Evolutionary conservation across 2,797 vertebrate genomes (phyloP).

Genomic region (Rhinoraja longicauda): DNA sequence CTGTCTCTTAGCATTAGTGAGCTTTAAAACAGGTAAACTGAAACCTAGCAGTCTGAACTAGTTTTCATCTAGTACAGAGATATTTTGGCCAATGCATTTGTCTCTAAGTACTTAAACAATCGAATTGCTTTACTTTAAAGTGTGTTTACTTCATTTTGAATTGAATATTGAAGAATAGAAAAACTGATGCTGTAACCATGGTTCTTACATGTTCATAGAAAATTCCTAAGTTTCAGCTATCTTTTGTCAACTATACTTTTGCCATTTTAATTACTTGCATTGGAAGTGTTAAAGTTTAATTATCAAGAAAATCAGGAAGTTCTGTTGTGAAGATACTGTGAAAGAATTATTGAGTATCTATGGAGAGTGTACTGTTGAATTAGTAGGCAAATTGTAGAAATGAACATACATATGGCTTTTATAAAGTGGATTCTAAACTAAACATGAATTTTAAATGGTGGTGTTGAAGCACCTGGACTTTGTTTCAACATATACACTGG

Average conservation of each 20-base stretch:
- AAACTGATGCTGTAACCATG: background rate
- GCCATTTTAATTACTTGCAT: background rate
- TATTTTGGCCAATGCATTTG: background rate
- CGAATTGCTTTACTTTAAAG: background rate
- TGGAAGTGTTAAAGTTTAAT: background rate
- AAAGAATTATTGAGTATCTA: background rate
- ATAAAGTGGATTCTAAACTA: background rate
- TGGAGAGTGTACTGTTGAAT: background rate
- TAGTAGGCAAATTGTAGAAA: background rate
- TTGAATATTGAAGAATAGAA: background rate
- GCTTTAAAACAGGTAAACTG: background rate
- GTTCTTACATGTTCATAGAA: background rate
- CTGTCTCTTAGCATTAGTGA: background rate
- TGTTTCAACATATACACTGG: background rate
- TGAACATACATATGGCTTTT: background rate
- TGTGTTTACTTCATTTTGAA: background rate
- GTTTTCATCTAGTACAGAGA: background rate
- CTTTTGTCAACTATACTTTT: background rate
- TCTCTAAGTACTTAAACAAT: background rate
- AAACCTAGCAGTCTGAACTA: background rate
- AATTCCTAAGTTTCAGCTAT: background rate
- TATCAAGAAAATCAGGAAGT: background rate
- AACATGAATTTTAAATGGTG: slow-evolving; percentile 1
- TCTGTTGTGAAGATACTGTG: background rate
- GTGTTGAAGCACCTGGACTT: background rate